A percentile compares a stretch with the other conserved stretches of the same genome.
Evolutionary conservation across 2,797 vertebrate species (phyloP).

Genomic region (Peromyscus attwateri): DNA sequence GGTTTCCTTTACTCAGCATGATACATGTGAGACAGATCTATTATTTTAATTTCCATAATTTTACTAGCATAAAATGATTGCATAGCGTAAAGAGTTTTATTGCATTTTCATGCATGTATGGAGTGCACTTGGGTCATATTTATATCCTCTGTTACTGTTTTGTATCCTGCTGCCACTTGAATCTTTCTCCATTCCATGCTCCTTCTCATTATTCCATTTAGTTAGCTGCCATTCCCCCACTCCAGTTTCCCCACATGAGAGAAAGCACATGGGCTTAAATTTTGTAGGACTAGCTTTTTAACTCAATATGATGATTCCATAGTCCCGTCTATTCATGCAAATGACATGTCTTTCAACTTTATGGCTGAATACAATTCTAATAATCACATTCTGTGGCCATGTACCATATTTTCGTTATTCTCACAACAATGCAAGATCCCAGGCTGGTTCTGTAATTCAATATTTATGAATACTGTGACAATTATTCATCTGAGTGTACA

Average conservation of each 20-base stretch:
- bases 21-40: background rate
- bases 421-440: background rate
- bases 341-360: background rate
- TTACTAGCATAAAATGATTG: background rate
- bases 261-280: background rate
- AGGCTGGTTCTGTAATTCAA: background rate
- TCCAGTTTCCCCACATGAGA: background rate
- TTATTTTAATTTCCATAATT: background rate
- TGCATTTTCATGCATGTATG: background rate
- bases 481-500: background rate
- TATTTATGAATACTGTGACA: background rate
- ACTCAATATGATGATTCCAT: background rate
- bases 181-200: background rate
- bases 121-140: too few species aligned
- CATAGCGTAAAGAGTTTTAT: background rate
- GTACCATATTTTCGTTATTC: background rate
- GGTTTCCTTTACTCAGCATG: background rate
- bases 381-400: background rate
- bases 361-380: background rate
- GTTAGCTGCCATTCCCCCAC: background rate
- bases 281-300: background rate
- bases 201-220: background rate
- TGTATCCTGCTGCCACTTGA: background rate
- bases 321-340: background rate
- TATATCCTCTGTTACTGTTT: background rate